Conservation (phyloP, 2,888 invertebrate species). For the Blastobasis lacticolella region DNA sequence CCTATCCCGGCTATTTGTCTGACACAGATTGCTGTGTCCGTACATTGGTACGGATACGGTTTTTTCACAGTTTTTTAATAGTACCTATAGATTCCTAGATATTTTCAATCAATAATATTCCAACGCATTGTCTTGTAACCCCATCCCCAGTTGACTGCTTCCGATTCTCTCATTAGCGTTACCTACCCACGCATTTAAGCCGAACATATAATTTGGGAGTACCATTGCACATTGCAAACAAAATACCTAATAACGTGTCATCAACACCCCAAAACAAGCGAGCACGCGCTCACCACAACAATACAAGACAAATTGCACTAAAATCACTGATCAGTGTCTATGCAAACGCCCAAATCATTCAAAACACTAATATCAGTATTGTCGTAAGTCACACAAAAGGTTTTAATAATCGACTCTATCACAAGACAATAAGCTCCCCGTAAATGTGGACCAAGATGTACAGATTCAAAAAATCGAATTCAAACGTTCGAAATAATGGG, state of each 20-base stretch:
- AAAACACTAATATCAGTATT: constrained; percentile 33
- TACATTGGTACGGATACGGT: too few relatives aligned
- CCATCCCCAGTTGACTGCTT: too few relatives aligned
- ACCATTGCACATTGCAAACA: constrained; percentile 4
- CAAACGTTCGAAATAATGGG: constrained; percentile 61
- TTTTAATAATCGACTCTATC: constrained; percentile 37
- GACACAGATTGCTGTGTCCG: too few relatives aligned
- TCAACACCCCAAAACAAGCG: constrained; percentile 25
- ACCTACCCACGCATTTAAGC: too few relatives aligned
- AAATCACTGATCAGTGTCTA: constrained; percentile 19
- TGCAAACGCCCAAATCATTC: constrained; percentile 34
- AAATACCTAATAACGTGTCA: constrained; percentile 15
- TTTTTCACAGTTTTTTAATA: too few relatives aligned
- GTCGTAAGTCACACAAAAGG: constrained; percentile 16
- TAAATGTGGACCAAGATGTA: constrained; percentile 15
- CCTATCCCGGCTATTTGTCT: too few relatives aligned
- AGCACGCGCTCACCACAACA: constrained; percentile 39
- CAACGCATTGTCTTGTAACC: too few relatives aligned
- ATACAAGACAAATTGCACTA: constrained; percentile 44
- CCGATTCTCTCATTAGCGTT: too few relatives aligned
- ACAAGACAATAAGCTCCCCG: constrained; percentile 1
- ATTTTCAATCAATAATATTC: too few relatives aligned
- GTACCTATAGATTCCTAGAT: too few relatives aligned
- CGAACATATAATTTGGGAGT: too few relatives aligned
- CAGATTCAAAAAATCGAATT: constrained; percentile 38